A percentile compares a stretch with the other conserved stretches of the same genome.
phyloP scores from a whole-genome alignment of 2,797 vertebrate species.

The Eulemur coronatus region DNA sequence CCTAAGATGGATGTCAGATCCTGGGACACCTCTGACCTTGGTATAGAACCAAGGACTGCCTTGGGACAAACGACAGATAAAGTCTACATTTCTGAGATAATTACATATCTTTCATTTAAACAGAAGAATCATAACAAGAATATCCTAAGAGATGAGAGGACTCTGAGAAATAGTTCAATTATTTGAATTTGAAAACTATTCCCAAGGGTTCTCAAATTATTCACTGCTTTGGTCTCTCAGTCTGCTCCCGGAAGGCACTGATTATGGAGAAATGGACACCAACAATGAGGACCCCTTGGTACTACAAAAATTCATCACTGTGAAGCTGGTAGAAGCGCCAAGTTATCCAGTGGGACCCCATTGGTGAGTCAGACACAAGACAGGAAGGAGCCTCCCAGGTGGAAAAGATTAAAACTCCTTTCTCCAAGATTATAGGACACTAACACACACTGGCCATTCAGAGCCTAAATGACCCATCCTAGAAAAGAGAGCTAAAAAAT shows the following conservation, averaged over 20 bases:
- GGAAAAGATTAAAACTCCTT: neutral
- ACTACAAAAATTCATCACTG: neutral
- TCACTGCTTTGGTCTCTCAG: neutral
- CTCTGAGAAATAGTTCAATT: neutral
- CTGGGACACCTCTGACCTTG: neutral
- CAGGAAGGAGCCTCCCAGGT: neutral
- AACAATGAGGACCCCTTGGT: neutral
- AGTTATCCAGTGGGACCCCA: neutral
- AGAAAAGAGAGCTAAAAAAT: neutral
- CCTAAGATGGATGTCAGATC: neutral
- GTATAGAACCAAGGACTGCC: neutral
- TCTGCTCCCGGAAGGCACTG: neutral
- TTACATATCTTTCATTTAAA: neutral
- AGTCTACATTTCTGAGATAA: neutral
- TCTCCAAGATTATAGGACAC: neutral
- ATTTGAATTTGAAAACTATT: neutral
- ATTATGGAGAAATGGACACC: neutral
- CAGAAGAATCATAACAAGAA: neutral
- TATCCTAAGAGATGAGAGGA: neutral
- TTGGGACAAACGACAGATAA: neutral
- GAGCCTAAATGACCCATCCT: neutral
- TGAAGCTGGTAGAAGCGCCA: neutral
- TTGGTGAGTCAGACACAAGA: neutral
- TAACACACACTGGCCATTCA: neutral
- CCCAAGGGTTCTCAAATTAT: neutral